phyloP scores from a whole-genome alignment of 2,797 vertebrate genomes.

The Centropyge bicolor region DNA sequence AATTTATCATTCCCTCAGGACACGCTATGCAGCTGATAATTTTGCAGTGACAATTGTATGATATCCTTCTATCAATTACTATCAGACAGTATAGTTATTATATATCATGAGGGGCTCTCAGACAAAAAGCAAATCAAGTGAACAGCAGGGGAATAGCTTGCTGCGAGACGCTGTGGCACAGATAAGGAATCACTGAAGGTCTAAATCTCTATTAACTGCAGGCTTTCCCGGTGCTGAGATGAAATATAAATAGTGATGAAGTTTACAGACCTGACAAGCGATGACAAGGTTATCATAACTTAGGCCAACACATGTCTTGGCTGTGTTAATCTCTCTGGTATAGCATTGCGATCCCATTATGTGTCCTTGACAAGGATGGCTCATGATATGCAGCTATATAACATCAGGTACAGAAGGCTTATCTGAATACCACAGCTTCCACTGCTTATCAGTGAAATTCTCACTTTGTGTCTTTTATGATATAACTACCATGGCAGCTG shows the following conservation, averaged over 20 bases:
- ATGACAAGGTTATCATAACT: conserved; percentile 66
- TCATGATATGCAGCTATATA: conserved; percentile 34
- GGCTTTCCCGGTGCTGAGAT: not conserved
- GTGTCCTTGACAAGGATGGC: conserved; percentile 50
- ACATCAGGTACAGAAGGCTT: conserved; percentile 37
- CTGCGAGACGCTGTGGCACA: conserved; percentile 39
- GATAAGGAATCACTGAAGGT: conserved; percentile 48
- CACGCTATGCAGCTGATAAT: conserved; percentile 34
- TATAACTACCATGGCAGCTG: conserved; percentile 11
- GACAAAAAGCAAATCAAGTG: conserved; percentile 53
- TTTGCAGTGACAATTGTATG: conserved; percentile 23
- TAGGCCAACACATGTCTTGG: conserved; percentile 6
- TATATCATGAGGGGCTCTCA: conserved; percentile 29
- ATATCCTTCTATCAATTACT: conserved; percentile 49
- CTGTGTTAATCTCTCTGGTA: conserved; percentile 40
- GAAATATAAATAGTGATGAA: conserved; percentile 52
- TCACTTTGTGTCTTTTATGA: conserved; percentile 20
- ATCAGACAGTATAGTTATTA: conserved; percentile 43
- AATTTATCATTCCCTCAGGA: conserved; percentile 40
- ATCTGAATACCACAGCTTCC: conserved; percentile 60
- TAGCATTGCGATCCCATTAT: conserved; percentile 39
- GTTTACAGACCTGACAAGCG: conserved; percentile 65
- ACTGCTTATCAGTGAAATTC: conserved; percentile 52
- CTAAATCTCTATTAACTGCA: conserved; percentile 62
- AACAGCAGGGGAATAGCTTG: conserved; percentile 46